Base-by-base conservation (phyloP, 2,797 vertebrate genomes). In the Yasuhikotakia modesta region DNA sequence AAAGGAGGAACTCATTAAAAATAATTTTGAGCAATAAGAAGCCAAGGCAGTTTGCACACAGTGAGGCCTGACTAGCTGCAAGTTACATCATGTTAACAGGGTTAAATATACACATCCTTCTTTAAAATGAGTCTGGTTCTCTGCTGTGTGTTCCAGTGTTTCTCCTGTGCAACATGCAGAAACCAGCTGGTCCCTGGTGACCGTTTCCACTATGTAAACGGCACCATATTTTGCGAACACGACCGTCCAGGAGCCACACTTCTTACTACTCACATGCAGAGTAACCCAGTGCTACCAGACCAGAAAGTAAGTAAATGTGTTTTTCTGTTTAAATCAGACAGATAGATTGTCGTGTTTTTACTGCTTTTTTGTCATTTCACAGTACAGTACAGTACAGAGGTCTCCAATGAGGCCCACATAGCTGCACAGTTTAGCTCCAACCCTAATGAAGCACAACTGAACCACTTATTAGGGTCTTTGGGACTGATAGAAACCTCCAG, bases 211-310 rank as follows among this genome's bases (percentile, higher is more conserved):
- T 95, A 93, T 60, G 79, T 95, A 84, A 94, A 94, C 10, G 93
- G 93, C 48, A 91, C 92, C 43, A 93, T 95, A 87, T 95, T 94
- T 89, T 95, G 94, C 5, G 94, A 95, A 86, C 94, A 94, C 12
- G 94, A 95, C 89, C 87, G 91, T 73, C 94, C 94, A 0, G 89
- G 90, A 0, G 85, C 88, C 30, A 82, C 86, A 50, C 85, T 93
- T 79, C 90, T 93, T 75, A 91, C 64, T 80, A 87, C 91, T 6
- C 91, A 90, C 22, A 90, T 95, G 66, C 94, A 94, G 87, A 91
- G 87, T 87, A 92, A 79, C 88, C 87, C 93, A 0, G 88, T 93
- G 85, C 86, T 94, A 74, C 86, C 94, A 1, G 93, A 95, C 87
- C 94, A 95, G 90, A 94, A 95, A 91, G 94, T 95, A 55, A 83